Evolutionary conservation across 2,888 invertebrate genomes (phyloP).

Genomic region (Cecidostiba fungosa): DNA sequence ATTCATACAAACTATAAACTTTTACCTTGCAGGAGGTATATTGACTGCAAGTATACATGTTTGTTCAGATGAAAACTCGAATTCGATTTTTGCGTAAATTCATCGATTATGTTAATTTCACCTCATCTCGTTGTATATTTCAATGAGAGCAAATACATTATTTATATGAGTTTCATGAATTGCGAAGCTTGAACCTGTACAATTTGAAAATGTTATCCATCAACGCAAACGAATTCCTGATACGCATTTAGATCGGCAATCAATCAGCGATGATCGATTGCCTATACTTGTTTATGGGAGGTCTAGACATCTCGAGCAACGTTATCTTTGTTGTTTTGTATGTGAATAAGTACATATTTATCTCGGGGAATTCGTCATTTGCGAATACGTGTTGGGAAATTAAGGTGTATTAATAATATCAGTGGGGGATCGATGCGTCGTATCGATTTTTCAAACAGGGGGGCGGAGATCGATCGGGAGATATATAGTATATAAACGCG

Average conservation of each 20-base stretch:
- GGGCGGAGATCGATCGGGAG: not conserved
- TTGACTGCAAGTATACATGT: too few relatives aligned
- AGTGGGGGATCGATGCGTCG: not conserved
- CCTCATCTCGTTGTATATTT: not conserved
- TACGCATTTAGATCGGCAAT: not conserved
- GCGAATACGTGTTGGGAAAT: not conserved
- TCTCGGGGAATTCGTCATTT: not conserved
- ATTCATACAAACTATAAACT: too few relatives aligned
- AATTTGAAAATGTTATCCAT: too few relatives aligned
- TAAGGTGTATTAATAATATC: too few relatives aligned
- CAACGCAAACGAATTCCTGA: too few relatives aligned
- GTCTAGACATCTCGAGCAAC: not conserved
- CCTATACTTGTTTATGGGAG: not conserved
- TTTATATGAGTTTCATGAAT: too few relatives aligned
- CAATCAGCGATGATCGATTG: not conserved
- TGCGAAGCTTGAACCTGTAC: too few relatives aligned
- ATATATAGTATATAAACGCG: not conserved
- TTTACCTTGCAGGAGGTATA: too few relatives aligned
- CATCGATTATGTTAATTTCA: not conserved
- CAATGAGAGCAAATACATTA: not conserved
- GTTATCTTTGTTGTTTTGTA: slow-evolving; percentile 28
- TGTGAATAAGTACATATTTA: not conserved
- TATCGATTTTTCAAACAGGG: not conserved
- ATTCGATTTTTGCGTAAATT: not conserved
- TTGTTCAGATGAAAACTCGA: too few relatives aligned